phyloP scores from a whole-genome alignment of 2,797 vertebrate species.

The Sebastolobus alascanus region DNA sequence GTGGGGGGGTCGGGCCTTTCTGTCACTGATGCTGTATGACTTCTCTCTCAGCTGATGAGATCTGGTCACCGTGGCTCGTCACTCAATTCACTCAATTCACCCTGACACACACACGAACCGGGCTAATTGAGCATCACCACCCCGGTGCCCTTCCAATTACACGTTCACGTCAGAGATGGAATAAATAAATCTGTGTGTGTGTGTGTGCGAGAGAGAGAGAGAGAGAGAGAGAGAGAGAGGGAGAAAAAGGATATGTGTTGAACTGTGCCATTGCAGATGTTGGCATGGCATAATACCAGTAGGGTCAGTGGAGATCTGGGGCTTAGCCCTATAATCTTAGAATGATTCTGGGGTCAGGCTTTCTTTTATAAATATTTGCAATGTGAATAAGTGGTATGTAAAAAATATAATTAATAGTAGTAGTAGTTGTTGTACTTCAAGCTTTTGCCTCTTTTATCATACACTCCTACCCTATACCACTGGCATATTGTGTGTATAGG shows the following conservation, averaged over 20 bases:
- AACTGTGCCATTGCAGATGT: background rate
- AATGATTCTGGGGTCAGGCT: background rate
- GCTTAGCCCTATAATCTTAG: background rate
- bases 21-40: constrained; percentile 29
- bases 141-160: constrained; percentile 60
- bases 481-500: background rate
- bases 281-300: background rate
- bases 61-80: constrained; percentile 40
- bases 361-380: background rate
- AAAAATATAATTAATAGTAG: background rate
- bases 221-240: background rate
- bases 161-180: constrained; percentile 19
- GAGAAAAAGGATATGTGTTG: background rate
- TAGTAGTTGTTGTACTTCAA: background rate
- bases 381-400: background rate
- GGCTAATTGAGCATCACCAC: constrained; percentile 62
- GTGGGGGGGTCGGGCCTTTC: background rate
- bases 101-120: constrained; percentile 35
- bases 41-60: constrained; percentile 50
- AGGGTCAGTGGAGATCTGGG: background rate
- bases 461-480: background rate
- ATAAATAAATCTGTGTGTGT: constrained; percentile 35
- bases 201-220: background rate
- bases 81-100: constrained; percentile 53
- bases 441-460: background rate